Percentiles rank a stretch among this genome's conserved stretches.
These are phyloP conservation scores for Tiaroga cobitis DNA, from an alignment of 2,797 vertebrate species.

Conservation along the genomic window DNA sequence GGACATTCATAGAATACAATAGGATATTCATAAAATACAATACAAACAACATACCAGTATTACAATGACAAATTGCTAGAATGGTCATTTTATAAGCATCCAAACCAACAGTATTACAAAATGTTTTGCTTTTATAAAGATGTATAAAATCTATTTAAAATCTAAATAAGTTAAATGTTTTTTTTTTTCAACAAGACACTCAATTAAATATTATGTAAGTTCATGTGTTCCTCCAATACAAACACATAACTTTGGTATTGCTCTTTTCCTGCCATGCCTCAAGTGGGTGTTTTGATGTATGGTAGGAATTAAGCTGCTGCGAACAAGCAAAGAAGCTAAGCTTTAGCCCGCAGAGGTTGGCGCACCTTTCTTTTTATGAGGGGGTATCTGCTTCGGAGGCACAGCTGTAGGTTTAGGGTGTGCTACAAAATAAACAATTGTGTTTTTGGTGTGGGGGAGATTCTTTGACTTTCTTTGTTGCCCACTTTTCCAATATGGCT, in stretches of 20 bases:
- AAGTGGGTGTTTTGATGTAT: not conserved
- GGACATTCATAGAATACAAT: not conserved
- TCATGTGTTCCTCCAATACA: not conserved
- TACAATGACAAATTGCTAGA: not conserved
- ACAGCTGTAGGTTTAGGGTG: conserved; percentile 69
- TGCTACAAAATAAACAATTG: conserved; percentile 80
- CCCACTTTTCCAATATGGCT: not conserved
- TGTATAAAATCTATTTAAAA: not conserved
- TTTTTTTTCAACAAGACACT: not conserved
- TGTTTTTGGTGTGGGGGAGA: conserved; percentile 34
- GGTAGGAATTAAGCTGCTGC: conserved; percentile 31
- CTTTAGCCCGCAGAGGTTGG: conserved; percentile 30
- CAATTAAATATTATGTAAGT: not conserved
- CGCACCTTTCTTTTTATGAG: conserved; percentile 76
- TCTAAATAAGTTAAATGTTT: not conserved
- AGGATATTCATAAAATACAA: not conserved
- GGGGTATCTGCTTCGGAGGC: conserved; percentile 78
- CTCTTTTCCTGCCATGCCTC: conserved; percentile 5
- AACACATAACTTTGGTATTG: not conserved
- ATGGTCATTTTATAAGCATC: not conserved
- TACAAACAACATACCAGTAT: not conserved
- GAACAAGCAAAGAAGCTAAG: conserved; percentile 37
- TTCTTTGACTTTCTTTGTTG: conserved; percentile 4
- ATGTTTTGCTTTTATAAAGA: not conserved
- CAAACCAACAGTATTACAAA: not conserved